Evolutionary conservation across 1,140 invertebrate genomes (phyloP).

Genomic region (Archegozetes longisetosus): DNA sequence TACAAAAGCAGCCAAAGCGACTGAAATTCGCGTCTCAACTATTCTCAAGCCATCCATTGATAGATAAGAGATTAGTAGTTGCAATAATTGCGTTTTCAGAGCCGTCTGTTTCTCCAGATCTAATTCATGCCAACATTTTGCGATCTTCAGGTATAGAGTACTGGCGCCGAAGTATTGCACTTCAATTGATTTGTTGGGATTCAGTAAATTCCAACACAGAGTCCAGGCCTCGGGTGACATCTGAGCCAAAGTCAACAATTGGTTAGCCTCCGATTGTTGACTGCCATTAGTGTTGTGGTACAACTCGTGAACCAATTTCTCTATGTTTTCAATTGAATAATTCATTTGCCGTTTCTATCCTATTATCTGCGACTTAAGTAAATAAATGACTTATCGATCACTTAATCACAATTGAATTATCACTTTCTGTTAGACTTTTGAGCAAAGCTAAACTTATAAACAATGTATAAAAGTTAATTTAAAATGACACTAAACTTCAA

Average conservation of each 20-base stretch:
- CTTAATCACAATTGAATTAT: too few relatives aligned
- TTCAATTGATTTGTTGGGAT: slow-evolving; percentile 54
- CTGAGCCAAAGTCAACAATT: slow-evolving; percentile 63
- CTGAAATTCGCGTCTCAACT: slow-evolving; percentile 64
- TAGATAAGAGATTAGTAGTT: slow-evolving; percentile 49
- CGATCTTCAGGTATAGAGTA: slow-evolving; percentile 67
- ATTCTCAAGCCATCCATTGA: slow-evolving; percentile 50
- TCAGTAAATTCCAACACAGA: slow-evolving; percentile 69
- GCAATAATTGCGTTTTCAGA: slow-evolving; percentile 54
- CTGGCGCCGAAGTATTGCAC: slow-evolving; percentile 83
- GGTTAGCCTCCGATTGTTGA: slow-evolving; percentile 47
- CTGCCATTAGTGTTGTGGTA: slow-evolving; percentile 25
- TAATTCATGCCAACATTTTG: slow-evolving; percentile 67
- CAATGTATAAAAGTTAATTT: too few relatives aligned
- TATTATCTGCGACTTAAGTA: too few relatives aligned
- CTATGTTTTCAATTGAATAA: slow-evolving; percentile 7
- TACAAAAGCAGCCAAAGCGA: slow-evolving; percentile 51
- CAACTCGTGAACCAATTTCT: slow-evolving; percentile 31
- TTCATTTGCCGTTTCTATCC: slow-evolving; percentile 10
- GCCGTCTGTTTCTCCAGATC: slow-evolving; percentile 43
- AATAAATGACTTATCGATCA: too few relatives aligned
- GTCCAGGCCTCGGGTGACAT: slow-evolving; percentile 66
- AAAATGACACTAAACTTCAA: too few relatives aligned
- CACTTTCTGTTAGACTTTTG: too few relatives aligned
- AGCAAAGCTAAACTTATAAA: too few relatives aligned